Conservation (phyloP, 35 echinoderm and acorn worm genomes). For the Nesometra sesokonis region DNA sequence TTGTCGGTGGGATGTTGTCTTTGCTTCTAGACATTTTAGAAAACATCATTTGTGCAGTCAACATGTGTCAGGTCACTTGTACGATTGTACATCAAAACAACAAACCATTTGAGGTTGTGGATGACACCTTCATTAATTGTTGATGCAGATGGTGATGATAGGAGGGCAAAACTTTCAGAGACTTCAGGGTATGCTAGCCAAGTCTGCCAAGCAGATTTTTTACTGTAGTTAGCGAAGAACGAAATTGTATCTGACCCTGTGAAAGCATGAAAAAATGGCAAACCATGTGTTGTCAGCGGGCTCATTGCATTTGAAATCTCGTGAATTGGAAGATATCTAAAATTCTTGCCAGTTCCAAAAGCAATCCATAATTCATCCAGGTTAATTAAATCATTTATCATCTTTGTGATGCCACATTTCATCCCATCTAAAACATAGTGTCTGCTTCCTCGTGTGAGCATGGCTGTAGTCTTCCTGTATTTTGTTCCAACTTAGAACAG, state of each 20-base stretch:
- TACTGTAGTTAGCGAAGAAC: background rate
- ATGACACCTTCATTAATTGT: background rate
- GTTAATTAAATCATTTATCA: slow-evolving; percentile 1
- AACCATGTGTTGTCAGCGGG: background rate
- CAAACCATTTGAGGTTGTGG: background rate
- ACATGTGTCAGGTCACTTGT: background rate
- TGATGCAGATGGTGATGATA: background rate
- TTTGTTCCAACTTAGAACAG: too few relatives aligned
- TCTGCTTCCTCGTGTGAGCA: slow-evolving; percentile 64
- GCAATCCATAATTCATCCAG: slow-evolving; percentile 5
- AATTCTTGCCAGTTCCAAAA: slow-evolving; percentile 50
- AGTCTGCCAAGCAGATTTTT: slow-evolving; percentile 30
- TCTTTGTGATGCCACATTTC: background rate
- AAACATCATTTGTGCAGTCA: background rate
- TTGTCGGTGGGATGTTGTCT: slow-evolving; percentile 13
- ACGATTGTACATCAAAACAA: slow-evolving; percentile 12
- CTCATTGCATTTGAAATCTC: background rate
- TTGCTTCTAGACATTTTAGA: slow-evolving; percentile 4
- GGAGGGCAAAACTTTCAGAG: background rate
- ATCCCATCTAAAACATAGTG: slow-evolving; percentile 26
- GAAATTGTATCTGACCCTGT: slow-evolving; percentile 30
- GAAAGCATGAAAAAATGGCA: slow-evolving; percentile 30
- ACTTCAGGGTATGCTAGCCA: slow-evolving; percentile 8
- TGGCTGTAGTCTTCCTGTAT: slow-evolving; percentile 9
- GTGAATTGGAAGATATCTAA: slow-evolving; percentile 14